phyloP scores from a whole-genome alignment of 2,113 vertebrate genomes.

The Carlito syrichta region DNA sequence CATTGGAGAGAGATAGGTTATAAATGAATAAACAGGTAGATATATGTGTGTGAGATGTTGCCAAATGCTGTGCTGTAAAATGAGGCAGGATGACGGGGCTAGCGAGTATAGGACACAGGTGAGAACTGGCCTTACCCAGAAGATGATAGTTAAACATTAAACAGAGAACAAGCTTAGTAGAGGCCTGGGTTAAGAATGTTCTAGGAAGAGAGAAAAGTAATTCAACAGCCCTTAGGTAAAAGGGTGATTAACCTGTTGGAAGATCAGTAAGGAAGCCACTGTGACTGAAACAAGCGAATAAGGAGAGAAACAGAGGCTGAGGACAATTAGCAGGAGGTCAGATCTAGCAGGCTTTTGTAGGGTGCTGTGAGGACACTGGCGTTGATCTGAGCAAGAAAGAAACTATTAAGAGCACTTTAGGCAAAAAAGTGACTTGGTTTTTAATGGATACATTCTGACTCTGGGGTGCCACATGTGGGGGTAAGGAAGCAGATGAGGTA shows the following conservation, averaged over 20 bases:
- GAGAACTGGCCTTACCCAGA: neutral
- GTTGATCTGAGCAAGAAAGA: neutral
- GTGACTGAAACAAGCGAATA: neutral
- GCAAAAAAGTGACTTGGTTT: neutral
- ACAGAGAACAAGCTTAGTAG: rapidly evolving
- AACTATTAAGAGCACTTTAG: no score
- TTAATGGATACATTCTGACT: neutral
- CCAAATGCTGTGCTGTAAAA: neutral
- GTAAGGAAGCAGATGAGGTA: neutral
- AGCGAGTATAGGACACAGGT: no score
- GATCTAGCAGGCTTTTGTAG: neutral
- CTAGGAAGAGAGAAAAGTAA: neutral
- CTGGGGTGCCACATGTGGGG: neutral
- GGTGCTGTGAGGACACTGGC: neutral
- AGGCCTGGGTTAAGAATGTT: neutral
- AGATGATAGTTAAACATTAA: neutral
- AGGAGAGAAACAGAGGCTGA: neutral
- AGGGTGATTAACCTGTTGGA: no score
- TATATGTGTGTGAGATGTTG: rapidly evolving
- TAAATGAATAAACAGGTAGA: neutral
- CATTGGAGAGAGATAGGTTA: neutral
- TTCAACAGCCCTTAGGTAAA: no score
- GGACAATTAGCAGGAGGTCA: neutral
- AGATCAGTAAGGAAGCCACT: neutral
- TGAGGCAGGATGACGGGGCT: rapidly evolving